Percentiles rank a stretch among this genome's conserved stretches.
These are phyloP conservation scores for Atrina japonica DNA, from an alignment of 2,888 invertebrate genomes.

Conservation along the genomic window DNA sequence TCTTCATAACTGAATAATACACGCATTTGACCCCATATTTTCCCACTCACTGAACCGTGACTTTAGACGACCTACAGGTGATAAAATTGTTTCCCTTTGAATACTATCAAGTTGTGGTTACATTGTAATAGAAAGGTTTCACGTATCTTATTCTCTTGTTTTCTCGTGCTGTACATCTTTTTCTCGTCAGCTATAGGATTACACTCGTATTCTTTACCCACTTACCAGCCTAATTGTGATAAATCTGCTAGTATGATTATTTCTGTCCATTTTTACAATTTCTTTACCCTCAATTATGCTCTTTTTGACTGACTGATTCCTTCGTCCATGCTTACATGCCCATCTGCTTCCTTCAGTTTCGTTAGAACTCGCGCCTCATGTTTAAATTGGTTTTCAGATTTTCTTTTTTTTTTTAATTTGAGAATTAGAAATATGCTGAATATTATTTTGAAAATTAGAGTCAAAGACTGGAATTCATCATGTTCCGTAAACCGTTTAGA, in stretches of 20 bases:
- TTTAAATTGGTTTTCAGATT: conserved; percentile 18
- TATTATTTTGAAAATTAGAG: conserved; percentile 14
- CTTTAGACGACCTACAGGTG: too few species aligned
- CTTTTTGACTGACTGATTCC: background rate
- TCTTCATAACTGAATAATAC: too few species aligned
- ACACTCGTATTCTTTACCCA: too few species aligned
- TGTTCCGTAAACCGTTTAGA: background rate
- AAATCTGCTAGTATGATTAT: background rate
- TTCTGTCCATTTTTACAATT: conserved; percentile 13
- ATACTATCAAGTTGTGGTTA: too few species aligned
- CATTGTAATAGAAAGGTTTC: too few species aligned
- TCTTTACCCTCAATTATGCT: conserved; percentile 23
- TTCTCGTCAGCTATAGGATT: too few species aligned
- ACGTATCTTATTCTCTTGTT: too few species aligned
- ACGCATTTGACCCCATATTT: too few species aligned
- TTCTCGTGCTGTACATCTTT: too few species aligned
- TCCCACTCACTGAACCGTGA: too few species aligned
- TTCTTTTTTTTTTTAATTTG: conserved; percentile 26
- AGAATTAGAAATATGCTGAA: conserved; percentile 15
- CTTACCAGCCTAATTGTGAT: too few species aligned
- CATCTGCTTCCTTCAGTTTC: conserved; percentile 21
- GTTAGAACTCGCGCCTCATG: conserved; percentile 13
- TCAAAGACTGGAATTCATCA: conserved; percentile 1
- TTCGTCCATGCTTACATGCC: background rate
- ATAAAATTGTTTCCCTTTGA: too few species aligned